Conservation (phyloP, 2,797 vertebrate species). For the Phoebastria nigripes region DNA sequence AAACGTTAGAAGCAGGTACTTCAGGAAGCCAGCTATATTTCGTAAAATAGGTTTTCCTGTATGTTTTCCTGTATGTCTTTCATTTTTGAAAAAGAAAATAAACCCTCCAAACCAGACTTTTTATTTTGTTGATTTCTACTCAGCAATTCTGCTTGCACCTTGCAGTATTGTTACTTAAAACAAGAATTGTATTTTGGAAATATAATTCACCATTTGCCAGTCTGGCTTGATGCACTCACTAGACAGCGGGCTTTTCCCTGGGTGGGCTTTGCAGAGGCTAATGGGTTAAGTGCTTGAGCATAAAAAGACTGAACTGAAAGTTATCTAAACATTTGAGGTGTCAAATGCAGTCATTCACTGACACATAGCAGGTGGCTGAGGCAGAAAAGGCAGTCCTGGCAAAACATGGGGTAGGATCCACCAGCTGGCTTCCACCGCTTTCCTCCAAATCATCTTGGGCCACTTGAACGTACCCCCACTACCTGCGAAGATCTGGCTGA, state of each 20-base stretch:
- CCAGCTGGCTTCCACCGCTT: not conserved
- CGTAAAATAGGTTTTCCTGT: not conserved
- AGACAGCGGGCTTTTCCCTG: not conserved
- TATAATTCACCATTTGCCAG: not conserved
- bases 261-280: not conserved
- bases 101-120: not conserved
- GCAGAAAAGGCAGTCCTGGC: not conserved
- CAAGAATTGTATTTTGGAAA: not conserved
- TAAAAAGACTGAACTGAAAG: not conserved
- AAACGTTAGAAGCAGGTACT: not conserved
- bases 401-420: not conserved
- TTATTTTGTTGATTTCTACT: not conserved
- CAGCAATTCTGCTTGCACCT: not conserved
- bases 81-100: not conserved
- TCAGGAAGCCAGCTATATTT: not conserved
- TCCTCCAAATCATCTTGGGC: not conserved
- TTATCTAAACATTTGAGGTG: not conserved
- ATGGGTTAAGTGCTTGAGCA: not conserved
- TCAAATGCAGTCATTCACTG: not conserved
- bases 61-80: not conserved
- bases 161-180: not conserved
- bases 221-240: not conserved
- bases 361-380: not conserved
- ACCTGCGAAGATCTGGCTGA: fast-evolving
- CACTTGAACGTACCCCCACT: fast-evolving